Evolutionary conservation across 1,140 invertebrate species (phyloP), one percentile per base, ranked within the genome.

Genomic region (Druon quercuslanigerum): DNA sequence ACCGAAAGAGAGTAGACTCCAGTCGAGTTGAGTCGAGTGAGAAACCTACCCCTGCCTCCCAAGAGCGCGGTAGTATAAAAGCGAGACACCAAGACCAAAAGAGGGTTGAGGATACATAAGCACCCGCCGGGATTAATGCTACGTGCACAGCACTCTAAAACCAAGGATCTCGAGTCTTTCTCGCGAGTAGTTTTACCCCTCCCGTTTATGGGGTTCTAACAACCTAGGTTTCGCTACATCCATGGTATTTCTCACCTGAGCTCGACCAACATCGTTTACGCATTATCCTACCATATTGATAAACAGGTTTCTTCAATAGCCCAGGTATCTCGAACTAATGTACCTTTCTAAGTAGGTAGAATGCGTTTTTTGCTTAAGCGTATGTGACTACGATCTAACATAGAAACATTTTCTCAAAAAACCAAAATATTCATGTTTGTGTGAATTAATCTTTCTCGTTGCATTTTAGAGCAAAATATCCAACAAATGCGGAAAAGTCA

Each of bases 121-220:
- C 80, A 83, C 77, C 77, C 52, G 78, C 81, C 72, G 77, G 89
- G 88, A 90, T 90, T 89, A 90, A 86, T 86, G 83, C 57, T 90
- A 90, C 89, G 89, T 90, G 88, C 88, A 78, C 82, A 81, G 87
- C 87, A 90, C 83, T 86, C 85, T 90, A 89, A 90, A 90, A 82
- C 82, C 80, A 73, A 54, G 75, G 54, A 79, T 72, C 33, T 72
- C 75, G 54, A 74, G 72, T 77, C 79, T 83, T 80, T 60, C 51
- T 70, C 70, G 74, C 75, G 50, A 70, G 78, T 60, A 76, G 72
- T 83, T 82, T 83, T 84, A 79, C 73, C 76, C 81, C 74, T 40
- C 73, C 71, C 83, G 79, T 84, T 87, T 86, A 86, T 83, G 83
- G 81, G 82, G 84, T 86, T 88, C 87, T 87, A 87, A 88, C 85